Conservation (phyloP, 1,140 invertebrate species). For the Meteorus sp. region DNA sequence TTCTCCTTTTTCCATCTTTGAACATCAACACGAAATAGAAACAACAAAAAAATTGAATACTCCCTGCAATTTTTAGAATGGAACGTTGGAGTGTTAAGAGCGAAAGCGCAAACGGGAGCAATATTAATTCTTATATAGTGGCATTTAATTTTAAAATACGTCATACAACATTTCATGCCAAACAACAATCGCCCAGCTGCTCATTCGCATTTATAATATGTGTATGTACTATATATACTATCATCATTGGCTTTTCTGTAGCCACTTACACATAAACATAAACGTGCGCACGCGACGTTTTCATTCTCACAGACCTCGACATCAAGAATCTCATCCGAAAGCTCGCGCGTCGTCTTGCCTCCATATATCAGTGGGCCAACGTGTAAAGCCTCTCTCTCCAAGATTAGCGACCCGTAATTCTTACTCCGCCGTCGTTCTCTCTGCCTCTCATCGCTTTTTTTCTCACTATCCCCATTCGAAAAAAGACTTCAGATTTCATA, state of each 20-base stretch:
- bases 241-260: neutral
- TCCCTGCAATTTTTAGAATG: too few relatives aligned
- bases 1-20: too few relatives aligned
- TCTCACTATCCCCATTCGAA: conserved; percentile 16
- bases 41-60: too few relatives aligned
- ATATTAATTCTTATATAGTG: neutral
- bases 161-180: neutral
- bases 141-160: neutral
- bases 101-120: too few relatives aligned
- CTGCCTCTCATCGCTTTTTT: conserved; percentile 4
- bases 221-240: too few relatives aligned
- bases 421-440: conserved; percentile 21
- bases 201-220: too few relatives aligned
- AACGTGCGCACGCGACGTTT: neutral
- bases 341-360: conserved; percentile 24
- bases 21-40: too few relatives aligned
- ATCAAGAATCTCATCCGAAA: conserved; percentile 12
- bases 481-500: neutral
- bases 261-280: too few relatives aligned
- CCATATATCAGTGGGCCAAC: conserved; percentile 35
- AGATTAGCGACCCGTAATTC: conserved; percentile 44
- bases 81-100: too few relatives aligned
- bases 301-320: neutral
- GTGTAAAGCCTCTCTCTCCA: conserved; percentile 34
- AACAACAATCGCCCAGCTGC: neutral